Base-by-base conservation (phyloP, 2,888 invertebrate genomes). In the Phorcus lineatus region DNA sequence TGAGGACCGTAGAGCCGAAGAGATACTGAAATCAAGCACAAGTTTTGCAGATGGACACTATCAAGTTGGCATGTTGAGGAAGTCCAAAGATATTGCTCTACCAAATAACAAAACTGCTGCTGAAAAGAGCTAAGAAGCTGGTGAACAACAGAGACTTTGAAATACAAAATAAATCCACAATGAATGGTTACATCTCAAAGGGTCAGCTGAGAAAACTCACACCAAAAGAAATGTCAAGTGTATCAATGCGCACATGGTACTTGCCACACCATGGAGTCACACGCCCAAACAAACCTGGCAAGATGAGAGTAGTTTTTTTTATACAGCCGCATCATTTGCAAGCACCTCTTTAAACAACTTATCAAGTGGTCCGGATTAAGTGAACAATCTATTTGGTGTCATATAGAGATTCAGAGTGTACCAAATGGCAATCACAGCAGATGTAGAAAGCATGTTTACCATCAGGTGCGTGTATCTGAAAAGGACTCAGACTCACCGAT, bases 361-460 rank as follows among this genome's bases (percentile, higher is more conserved):
- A 31, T 70, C 36, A 31, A 40, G 24, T 28, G 70, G 70, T 19
- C 70, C 70, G 13, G 70, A 70, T 17, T 31, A 31, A 36, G 36
- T 70, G 19, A 70, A 70, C 31, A 70, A 70, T 31, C 70, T 70
- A 17, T 70, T 80, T 57, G 80, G 75, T 53, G 75, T 80, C 2
- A 36, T 80, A 28, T 13, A 55, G 28, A 54, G 80, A 17, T 80
- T 80, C 62, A 47, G 80, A 75, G 57, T 57, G 16, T n/a, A 75
- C 17, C 13, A n/a, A 19, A 54, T 76, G 16, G 80, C 80, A 0
- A 57, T 80, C n/a, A 53, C 76, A 16, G 62, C 62, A 16, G 80
- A 80, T 53, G 66, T 80, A 22, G 80, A 80, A 57, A 31, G 54
- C 16, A 80, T 80, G 80, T n/a, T n/a, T 80, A 57, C 55, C 57